Conservation (phyloP, 2,888 invertebrate species). For the Agonum fuliginosum region DNA sequence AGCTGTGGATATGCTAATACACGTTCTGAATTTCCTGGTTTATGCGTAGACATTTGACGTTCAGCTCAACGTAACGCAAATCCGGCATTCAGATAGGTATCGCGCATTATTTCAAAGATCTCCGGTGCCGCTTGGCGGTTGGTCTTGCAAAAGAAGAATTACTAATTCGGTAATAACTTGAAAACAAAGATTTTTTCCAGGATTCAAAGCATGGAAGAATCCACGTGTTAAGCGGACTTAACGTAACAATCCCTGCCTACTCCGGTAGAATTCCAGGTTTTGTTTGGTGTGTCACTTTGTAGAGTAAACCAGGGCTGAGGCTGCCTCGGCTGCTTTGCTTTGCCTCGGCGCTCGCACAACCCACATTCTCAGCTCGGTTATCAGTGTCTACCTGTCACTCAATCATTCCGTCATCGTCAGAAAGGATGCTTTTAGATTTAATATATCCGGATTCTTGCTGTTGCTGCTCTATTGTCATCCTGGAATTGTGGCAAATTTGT, state of each 20-base stretch:
- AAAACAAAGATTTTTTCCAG: too few relatives aligned
- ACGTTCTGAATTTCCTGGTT: constrained; percentile 24
- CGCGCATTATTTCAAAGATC: constrained; percentile 28
- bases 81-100: constrained; percentile 33
- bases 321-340: too few relatives aligned
- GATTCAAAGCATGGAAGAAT: too few relatives aligned
- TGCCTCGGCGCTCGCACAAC: constrained; percentile 22
- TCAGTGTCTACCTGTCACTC: constrained; percentile 49
- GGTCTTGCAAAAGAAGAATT: too few relatives aligned
- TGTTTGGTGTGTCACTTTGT: constrained; percentile 34
- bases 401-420: constrained; percentile 34
- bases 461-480: too few relatives aligned
- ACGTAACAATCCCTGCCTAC: background rate
- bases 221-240: too few relatives aligned
- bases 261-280: background rate
- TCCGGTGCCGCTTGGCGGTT: background rate
- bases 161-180: too few relatives aligned
- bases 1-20: constrained; percentile 23
- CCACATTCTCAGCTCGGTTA: constrained; percentile 37
- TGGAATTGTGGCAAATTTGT: background rate
- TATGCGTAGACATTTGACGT: constrained; percentile 34
- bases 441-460: background rate
- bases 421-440: constrained; percentile 29
- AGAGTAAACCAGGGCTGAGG: constrained; percentile 22
- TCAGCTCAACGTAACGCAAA: background rate